Evolutionary conservation across 2,888 invertebrate genomes (phyloP).

Genomic region (Rotaria magnacalcarata): DNA sequence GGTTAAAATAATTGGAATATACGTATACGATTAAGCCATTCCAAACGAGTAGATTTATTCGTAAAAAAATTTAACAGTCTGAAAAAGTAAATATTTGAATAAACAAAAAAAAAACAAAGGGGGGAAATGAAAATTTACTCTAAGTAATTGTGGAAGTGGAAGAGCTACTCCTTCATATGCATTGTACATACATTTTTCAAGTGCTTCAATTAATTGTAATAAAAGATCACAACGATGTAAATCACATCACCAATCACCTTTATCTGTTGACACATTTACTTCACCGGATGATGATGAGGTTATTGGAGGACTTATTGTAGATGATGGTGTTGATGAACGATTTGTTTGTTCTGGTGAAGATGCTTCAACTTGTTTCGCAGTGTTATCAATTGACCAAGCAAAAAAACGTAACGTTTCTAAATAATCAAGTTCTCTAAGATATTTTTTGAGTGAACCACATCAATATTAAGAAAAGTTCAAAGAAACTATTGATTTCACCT

Average conservation of each 20-base stretch:
- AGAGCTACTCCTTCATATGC: constrained; percentile 86
- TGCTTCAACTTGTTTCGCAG: neutral
- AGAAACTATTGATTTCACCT: constrained; percentile 47
- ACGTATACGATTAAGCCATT: constrained; percentile 87
- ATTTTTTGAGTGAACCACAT: too few relatives aligned
- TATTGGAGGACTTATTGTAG: neutral
- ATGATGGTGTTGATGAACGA: constrained; percentile 14
- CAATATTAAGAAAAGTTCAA: too few relatives aligned
- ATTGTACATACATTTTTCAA: constrained; percentile 87
- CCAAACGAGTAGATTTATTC: constrained; percentile 84
- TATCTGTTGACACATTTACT: neutral
- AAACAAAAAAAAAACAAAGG: constrained; percentile 48
- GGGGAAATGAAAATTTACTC: constrained; percentile 62
- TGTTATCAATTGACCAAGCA: neutral
- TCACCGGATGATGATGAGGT: constrained; percentile 47
- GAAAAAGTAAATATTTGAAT: constrained; percentile 27
- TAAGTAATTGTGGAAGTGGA: constrained; percentile 72
- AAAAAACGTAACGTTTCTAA: constrained; percentile 26
- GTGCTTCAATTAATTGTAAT: constrained; percentile 80
- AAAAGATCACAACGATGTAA: constrained; percentile 71
- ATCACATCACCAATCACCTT: constrained; percentile 48
- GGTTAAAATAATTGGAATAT: constrained; percentile 75
- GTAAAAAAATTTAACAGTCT: constrained; percentile 82
- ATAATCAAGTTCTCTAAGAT: too few relatives aligned
- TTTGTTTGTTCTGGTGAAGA: neutral